Evolutionary conservation across 2,888 invertebrate species (phyloP).

Genomic region (Cylloceria caligata): DNA sequence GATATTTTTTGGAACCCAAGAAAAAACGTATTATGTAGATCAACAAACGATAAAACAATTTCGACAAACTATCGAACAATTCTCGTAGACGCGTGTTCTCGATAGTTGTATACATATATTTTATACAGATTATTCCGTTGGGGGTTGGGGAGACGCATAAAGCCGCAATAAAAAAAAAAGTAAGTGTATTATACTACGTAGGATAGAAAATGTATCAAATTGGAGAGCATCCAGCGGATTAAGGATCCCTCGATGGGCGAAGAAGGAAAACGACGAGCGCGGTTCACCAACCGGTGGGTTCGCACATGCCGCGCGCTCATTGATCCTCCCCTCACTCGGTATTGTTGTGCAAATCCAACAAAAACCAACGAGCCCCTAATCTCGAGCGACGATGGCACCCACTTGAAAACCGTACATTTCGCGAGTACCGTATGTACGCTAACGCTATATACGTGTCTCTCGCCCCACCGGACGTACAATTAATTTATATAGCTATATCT

Average conservation of each 20-base stretch:
- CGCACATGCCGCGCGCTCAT: constrained; percentile 80
- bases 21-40: constrained; percentile 25
- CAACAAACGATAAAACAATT: constrained; percentile 30
- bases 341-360: constrained; percentile 85
- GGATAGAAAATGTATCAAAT: constrained; percentile 82
- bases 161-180: constrained; percentile 69
- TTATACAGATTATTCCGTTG: background rate
- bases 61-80: constrained; percentile 6
- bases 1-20: background rate
- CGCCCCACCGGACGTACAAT: constrained; percentile 79
- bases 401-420: constrained; percentile 75
- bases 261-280: constrained; percentile 46
- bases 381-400: constrained; percentile 75
- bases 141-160: constrained; percentile 38
- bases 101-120: constrained; percentile 25
- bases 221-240: constrained; percentile 80
- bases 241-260: constrained; percentile 76
- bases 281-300: constrained; percentile 75
- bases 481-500: constrained; percentile 82
- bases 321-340: constrained; percentile 76
- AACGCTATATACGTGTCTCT: constrained; percentile 43
- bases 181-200: constrained; percentile 70
- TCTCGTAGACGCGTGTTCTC: background rate
- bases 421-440: constrained; percentile 3
- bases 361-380: constrained; percentile 83